phyloP scores from a whole-genome alignment of 2,797 vertebrate species.

The Aulostomus chinensis region DNA sequence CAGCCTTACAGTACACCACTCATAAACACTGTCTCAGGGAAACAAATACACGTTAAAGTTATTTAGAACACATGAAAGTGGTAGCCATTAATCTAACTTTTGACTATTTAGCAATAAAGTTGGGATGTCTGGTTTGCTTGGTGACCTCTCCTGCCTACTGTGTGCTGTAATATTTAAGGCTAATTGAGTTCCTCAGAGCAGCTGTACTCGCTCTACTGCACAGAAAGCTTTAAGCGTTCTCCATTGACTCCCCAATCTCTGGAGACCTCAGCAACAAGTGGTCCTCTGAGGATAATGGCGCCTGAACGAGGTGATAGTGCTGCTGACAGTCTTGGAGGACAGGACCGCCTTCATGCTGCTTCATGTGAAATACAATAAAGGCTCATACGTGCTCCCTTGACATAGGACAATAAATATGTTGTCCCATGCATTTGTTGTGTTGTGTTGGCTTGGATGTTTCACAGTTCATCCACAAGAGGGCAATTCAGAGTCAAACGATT shows the following conservation, averaged over 20 bases:
- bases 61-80: constrained; percentile 22
- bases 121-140: too few relatives aligned
- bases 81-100: constrained; percentile 44
- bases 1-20: not conserved
- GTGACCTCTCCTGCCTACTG: constrained; percentile 28
- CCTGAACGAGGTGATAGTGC: constrained; percentile 26
- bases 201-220: constrained; percentile 33
- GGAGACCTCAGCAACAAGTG: constrained; percentile 55
- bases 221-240: too few relatives aligned
- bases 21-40: constrained; percentile 1
- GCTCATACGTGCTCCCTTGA: too few relatives aligned
- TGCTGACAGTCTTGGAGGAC: constrained; percentile 22
- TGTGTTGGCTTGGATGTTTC: too few relatives aligned
- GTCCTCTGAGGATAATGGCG: constrained; percentile 53
- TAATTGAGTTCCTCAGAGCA: constrained; percentile 41
- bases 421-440: too few relatives aligned
- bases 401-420: too few relatives aligned
- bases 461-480: too few relatives aligned
- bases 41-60: constrained; percentile 20
- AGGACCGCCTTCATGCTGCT: not conserved
- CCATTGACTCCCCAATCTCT: constrained; percentile 36
- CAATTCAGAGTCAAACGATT: too few relatives aligned
- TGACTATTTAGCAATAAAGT: too few relatives aligned
- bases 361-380: not conserved
- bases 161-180: constrained; percentile 68